phyloP scores from a whole-genome alignment of 1,140 invertebrate species.

The Papilio glaucus region DNA sequence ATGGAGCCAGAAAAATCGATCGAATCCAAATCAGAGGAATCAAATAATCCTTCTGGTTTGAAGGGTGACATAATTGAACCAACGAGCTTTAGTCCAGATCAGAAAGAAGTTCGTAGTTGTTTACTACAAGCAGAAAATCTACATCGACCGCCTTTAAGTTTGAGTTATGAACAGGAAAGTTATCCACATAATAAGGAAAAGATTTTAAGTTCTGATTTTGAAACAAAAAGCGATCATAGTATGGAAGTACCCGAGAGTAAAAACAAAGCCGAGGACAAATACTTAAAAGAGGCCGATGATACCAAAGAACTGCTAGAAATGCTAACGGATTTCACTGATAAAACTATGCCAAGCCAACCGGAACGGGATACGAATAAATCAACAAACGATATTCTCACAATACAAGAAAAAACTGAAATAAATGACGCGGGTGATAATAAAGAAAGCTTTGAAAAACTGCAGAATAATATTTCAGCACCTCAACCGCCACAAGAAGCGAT shows the following conservation, averaged over 20 bases:
- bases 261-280: slow-evolving; percentile 32
- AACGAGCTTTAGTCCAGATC: not conserved
- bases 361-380: slow-evolving; percentile 25
- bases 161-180: slow-evolving; percentile 32
- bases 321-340: slow-evolving; percentile 63
- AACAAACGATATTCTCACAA: slow-evolving; percentile 43
- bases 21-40: not conserved
- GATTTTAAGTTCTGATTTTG: slow-evolving; percentile 46
- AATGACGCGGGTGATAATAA: slow-evolving; percentile 55
- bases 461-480: slow-evolving; percentile 67
- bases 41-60: not conserved
- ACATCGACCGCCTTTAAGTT: slow-evolving; percentile 2
- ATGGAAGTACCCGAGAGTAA: slow-evolving; percentile 38
- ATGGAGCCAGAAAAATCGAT: not conserved
- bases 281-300: slow-evolving; percentile 58
- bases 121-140: slow-evolving; percentile 4
- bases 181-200: slow-evolving; percentile 47
- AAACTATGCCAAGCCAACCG: not conserved
- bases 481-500: slow-evolving; percentile 44
- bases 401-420: slow-evolving; percentile 12
- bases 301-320: slow-evolving; percentile 68
- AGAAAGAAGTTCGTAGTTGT: slow-evolving; percentile 2
- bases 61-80: not conserved
- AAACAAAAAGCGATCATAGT: slow-evolving; percentile 33
- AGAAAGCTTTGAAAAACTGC: slow-evolving; percentile 63